Evolutionary conservation across 2,113 vertebrate species (phyloP).

Genomic region (Corythornis cristatus): DNA sequence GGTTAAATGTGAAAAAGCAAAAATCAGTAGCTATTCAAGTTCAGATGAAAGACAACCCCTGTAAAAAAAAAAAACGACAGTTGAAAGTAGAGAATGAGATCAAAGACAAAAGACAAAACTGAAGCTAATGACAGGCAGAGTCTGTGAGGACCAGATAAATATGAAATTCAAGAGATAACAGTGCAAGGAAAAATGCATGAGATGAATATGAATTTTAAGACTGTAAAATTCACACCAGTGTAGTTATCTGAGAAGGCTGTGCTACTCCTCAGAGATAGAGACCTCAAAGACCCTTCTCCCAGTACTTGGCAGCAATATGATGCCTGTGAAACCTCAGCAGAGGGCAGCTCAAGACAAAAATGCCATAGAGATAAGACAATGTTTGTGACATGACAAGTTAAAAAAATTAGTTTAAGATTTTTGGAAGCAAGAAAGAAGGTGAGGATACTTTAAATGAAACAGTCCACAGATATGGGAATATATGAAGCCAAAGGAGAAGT

Average conservation of each 20-base stretch:
- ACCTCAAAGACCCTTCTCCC: neutral
- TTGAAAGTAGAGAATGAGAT: neutral
- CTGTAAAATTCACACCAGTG: neutral
- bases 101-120: slow-evolving; percentile 14
- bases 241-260: neutral
- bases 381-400: neutral
- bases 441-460: neutral
- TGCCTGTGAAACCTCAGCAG: neutral
- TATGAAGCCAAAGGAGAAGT: neutral
- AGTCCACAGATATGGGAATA: neutral
- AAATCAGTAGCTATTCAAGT: neutral
- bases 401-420: neutral
- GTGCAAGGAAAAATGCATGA: neutral
- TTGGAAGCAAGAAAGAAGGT: neutral
- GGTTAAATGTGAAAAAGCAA: neutral
- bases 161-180: neutral
- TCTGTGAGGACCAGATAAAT: neutral
- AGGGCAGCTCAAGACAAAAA: neutral
- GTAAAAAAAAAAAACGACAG: neutral
- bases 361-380: neutral
- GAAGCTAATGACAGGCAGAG: neutral
- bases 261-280: neutral
- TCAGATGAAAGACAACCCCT: neutral
- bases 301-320: neutral
- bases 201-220: neutral